These are phyloP conservation scores for Gonatopus flavifemur DNA, from an alignment of 1,140 invertebrate species.

Conservation along the genomic window DNA sequence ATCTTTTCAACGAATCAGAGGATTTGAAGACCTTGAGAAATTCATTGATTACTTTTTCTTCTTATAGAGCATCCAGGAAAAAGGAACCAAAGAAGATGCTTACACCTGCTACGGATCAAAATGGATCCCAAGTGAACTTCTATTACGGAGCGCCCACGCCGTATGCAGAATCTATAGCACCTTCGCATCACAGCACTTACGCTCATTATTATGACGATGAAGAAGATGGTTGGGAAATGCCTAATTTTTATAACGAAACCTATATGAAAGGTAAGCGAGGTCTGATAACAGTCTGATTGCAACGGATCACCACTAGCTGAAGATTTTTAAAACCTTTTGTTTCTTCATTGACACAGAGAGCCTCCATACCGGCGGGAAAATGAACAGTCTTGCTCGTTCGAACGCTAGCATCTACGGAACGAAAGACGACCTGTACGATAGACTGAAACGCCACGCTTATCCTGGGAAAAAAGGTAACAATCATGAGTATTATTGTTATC, in stretches of 20 bases:
- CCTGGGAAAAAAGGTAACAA: slow-evolving; percentile 89
- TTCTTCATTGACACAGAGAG: slow-evolving; percentile 71
- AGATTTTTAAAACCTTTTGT: slow-evolving; percentile 1
- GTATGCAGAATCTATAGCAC: slow-evolving; percentile 92
- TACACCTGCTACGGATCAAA: slow-evolving; percentile 82
- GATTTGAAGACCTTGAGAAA: neutral
- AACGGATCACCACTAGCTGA: no score
- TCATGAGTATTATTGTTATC: neutral
- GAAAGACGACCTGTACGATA: slow-evolving; percentile 94
- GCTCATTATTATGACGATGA: slow-evolving; percentile 93
- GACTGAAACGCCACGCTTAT: slow-evolving; percentile 93
- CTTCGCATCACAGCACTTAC: slow-evolving; percentile 92
- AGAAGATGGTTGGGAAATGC: slow-evolving; percentile 96
- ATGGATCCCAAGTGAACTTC: slow-evolving; percentile 92
- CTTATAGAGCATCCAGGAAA: slow-evolving; percentile 70
- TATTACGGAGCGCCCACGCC: slow-evolving; percentile 91
- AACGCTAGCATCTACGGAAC: slow-evolving; percentile 94
- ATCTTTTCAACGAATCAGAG: neutral
- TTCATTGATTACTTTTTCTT: no score
- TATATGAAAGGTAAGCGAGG: slow-evolving; percentile 83
- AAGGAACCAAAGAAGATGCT: slow-evolving; percentile 87
- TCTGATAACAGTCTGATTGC: no score
- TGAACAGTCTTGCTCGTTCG: slow-evolving; percentile 87
- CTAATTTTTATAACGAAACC: slow-evolving; percentile 95
- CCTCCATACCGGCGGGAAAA: slow-evolving; percentile 78